Evolutionary conservation across 92 coral and sea anemone genomes (phyloP), one percentile per base, ranked within the genome.

Genomic region (Muricea muricata): DNA sequence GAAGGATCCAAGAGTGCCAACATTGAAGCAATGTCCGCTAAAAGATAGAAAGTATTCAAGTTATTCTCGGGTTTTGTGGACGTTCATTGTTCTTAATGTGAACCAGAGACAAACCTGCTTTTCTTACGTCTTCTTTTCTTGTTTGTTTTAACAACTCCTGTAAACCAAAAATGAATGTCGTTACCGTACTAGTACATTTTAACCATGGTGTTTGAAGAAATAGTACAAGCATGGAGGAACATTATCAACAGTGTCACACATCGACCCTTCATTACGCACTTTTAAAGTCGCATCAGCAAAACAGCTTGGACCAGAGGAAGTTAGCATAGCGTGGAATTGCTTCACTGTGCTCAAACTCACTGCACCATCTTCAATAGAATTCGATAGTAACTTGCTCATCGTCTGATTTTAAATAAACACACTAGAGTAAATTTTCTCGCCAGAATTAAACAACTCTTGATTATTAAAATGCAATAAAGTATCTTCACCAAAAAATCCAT

Each of bases 91-190:
- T 10, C 20, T 7, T 6, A 10, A 7, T 52, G 23, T 17, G 26
- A 18, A 25, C 23, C 14, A 73, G 0, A 10, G 6, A 39, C 87
- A 54, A 18, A 88, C 99, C 99, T 86, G 99, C 99, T 74, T 86
- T 66, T 61, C 90, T 66, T 50, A 96, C 92, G 41, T 93, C 96
- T 75, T 93, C 98, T 54, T 93, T 92, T 66, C 99, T 89, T 8
- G 85, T 75, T 28, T 86, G 90, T 69, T 87, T 88, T 58, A 96
- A 26, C 30, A 96, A 67, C 66, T 93, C 99, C 98, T 95, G 79
- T 1, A 8, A n/a, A n/a, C n/a, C n/a, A n/a, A n/a, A n/a, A n/a
- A n/a, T n/a, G n/a, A n/a, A n/a, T n/a, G n/a, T n/a, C n/a, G n/a
- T n/a, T n/a, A n/a, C n/a, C n/a, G n/a, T n/a, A n/a, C n/a, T n/a